Conservation (phyloP, 2,888 invertebrate genomes). For the Saturnia japonica region DNA sequence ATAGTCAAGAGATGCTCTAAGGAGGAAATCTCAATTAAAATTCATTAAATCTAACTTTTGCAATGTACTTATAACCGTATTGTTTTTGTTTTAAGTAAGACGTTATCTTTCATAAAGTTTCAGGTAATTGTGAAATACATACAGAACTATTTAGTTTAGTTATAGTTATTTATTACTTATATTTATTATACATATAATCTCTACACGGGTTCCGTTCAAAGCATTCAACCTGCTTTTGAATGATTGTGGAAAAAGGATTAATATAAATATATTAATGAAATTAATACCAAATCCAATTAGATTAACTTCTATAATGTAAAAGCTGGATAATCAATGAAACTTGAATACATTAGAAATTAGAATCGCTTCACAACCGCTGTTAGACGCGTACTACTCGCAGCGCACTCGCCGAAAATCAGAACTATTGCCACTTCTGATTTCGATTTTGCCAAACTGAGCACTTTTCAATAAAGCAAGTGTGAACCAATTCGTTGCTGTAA, state of each 20-base stretch:
- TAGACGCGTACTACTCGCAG: no score
- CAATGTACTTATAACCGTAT: neutral
- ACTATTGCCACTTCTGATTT: no score
- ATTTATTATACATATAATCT: no score
- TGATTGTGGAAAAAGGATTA: no score
- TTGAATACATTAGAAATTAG: neutral
- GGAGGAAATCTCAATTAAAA: neutral
- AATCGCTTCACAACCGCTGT: no score
- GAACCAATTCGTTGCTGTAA: no score
- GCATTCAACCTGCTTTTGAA: no score
- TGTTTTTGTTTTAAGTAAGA: neutral
- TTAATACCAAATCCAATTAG: neutral
- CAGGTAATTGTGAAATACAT: neutral
- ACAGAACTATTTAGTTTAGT: neutral
- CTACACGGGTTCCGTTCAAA: no score
- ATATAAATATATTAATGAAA: neutral
- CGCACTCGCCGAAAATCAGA: no score
- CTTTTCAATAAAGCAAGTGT: no score
- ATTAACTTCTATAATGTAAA: neutral
- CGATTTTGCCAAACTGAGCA: no score
- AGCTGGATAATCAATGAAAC: neutral
- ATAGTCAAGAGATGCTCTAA: neutral
- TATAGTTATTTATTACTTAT: no score
- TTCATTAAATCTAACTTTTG: neutral
- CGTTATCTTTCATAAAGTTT: neutral